These are phyloP conservation scores for Allolobophora icterica DNA, from an alignment of 2,888 invertebrate genomes.

Conservation along the genomic window DNA sequence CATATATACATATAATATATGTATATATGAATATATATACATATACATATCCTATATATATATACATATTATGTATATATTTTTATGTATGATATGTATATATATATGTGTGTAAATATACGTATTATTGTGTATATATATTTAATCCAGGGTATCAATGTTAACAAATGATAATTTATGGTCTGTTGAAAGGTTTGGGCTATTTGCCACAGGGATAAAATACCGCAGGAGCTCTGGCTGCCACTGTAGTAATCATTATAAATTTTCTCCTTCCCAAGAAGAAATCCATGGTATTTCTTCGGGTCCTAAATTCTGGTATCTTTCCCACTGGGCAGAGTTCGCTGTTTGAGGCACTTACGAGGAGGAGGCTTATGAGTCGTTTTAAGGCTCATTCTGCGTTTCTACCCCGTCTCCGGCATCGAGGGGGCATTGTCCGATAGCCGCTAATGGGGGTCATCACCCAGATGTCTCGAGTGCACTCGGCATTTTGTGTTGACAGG, in stretches of 20 bases:
- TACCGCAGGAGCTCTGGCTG: background rate
- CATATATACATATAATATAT: no score
- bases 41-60: no score
- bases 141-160: background rate
- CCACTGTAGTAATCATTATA: background rate
- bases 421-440: background rate
- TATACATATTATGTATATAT: no score
- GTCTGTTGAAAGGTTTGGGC: background rate
- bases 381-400: background rate
- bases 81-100: no score
- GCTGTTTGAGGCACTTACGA: background rate
- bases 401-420: background rate
- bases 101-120: no score
- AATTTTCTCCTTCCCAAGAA: background rate
- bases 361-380: background rate
- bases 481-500: background rate
- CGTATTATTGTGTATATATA: no score
- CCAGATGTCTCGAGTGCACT: constrained; percentile 10
- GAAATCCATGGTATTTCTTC: background rate
- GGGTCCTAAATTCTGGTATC: background rate
- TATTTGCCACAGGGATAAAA: background rate
- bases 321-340: background rate
- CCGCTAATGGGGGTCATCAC: background rate
- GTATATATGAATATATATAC: no score
- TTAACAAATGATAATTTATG: background rate